Base-by-base conservation (phyloP, 2,797 vertebrate species). In the Lagorchestes hirsutus region DNA sequence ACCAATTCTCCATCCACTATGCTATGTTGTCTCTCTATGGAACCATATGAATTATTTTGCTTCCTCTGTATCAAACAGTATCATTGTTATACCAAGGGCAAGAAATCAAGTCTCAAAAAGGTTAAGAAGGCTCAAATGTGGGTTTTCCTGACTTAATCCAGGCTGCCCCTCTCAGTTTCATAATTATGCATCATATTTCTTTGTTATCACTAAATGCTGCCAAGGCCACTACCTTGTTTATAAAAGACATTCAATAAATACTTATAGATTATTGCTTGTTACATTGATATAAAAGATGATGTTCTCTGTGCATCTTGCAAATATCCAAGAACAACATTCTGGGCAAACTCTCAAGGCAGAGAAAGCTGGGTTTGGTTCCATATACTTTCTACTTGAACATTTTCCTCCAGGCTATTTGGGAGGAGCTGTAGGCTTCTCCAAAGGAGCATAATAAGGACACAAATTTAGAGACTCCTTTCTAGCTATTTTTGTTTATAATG, bases 391-490 rank as follows among this genome's bases (percentile, higher is more conserved):
- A 0, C 22, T 24, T 87, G 40, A 46, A 27, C 22, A 46, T 87
- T 87, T 87, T 46, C 31, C 27, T 87, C 18, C 22, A 11, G 40
- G 40, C 40, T 46, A 11, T 46, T 87, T 87, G 74, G 74, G 22
- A 87, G 22, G 74, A 87, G n/a, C 18, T n/a, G 5, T 16, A 67
- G 16, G 16, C n/a, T 87, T 46, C 40, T 87, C 40, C 40, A 82
- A 46, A 46, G 18, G n/a, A 82, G 22, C n/a, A 82, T 82, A 46
- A 82, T 46, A 46, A 16, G 40, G 18, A 82, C 40, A 46, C 40
- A 27, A 9, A 46, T 87, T 87, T 46, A 87, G 40, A 93, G 54
- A 58, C 82, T 96, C 11, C 29, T n/a, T 91, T 96, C 93, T 56
- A 95, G n/a, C 11, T n/a, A 0, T 50, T 54, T 93, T 13, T 93